Conservation (phyloP, 2,797 vertebrate genomes). For the Enoplosus armatus region DNA sequence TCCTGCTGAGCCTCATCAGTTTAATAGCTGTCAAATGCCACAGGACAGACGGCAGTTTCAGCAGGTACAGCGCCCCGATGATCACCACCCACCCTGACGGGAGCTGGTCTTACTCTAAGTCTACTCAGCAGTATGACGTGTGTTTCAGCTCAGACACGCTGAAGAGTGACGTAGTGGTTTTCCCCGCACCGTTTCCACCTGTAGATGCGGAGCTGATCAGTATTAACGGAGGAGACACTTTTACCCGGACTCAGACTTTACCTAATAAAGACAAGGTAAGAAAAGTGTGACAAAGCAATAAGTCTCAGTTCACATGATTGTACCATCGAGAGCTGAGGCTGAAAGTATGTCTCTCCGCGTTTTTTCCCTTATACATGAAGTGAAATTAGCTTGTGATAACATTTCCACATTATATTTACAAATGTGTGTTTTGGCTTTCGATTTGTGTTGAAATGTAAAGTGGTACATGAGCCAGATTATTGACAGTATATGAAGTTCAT, state of each 20-base stretch:
- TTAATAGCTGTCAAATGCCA: too few relatives aligned
- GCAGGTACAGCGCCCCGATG: too few relatives aligned
- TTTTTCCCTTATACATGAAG: too few relatives aligned
- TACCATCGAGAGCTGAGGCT: not conserved
- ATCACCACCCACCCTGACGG: too few relatives aligned
- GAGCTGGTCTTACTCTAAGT: too few relatives aligned
- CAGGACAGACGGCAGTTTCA: too few relatives aligned
- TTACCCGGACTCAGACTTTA: constrained; percentile 64
- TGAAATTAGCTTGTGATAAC: not conserved
- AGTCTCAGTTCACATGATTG: too few relatives aligned
- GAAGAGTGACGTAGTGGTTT: too few relatives aligned
- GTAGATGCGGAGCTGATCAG: constrained; percentile 52
- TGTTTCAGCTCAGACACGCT: not conserved
- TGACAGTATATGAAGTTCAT: not conserved
- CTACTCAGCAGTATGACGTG: too few relatives aligned
- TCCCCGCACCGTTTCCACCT: constrained; percentile 54
- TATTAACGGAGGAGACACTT: constrained; percentile 62
- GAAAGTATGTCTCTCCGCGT: accelerated
- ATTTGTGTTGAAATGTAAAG: not conserved
- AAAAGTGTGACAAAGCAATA: not conserved
- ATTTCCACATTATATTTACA: not conserved
- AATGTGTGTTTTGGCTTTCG: not conserved
- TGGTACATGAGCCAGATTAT: not conserved
- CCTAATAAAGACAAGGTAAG: constrained; percentile 72
- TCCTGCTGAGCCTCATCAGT: too few relatives aligned